Conservation (phyloP, 2,888 invertebrate genomes). For the Hirtodrosophila alboralis region DNA sequence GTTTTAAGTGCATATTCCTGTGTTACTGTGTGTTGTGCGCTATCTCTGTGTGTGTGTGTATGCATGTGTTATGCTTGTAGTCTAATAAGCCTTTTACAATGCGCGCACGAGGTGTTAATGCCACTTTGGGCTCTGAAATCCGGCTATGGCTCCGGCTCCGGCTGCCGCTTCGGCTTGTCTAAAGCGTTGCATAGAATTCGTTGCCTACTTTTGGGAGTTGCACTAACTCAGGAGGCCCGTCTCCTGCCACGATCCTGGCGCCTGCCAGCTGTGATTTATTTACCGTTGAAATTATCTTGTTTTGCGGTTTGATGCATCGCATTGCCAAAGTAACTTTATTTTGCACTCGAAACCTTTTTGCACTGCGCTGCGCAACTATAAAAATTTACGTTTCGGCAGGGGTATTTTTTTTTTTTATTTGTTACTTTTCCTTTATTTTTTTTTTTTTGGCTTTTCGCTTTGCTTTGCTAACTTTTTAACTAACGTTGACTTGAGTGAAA, state of each 20-base stretch:
- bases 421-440: slow-evolving; percentile 13
- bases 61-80: slow-evolving; percentile 22
- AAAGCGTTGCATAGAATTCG: slow-evolving; percentile 16
- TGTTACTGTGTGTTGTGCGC: slow-evolving; percentile 14
- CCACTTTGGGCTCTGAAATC: slow-evolving; percentile 26
- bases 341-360: slow-evolving; percentile 77
- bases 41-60: slow-evolving; percentile 5
- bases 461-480: slow-evolving; percentile 73
- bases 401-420: slow-evolving; percentile 18
- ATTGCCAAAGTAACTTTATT: slow-evolving; percentile 78
- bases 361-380: slow-evolving; percentile 60
- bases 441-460: slow-evolving; percentile 31
- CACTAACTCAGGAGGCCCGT: slow-evolving; percentile 23
- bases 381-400: slow-evolving; percentile 67
- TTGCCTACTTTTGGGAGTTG: slow-evolving; percentile 65
- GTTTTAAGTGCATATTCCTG: slow-evolving; percentile 4
- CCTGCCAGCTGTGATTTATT: slow-evolving; percentile 79
- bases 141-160: slow-evolving; percentile 33
- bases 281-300: slow-evolving; percentile 82
- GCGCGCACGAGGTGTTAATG: slow-evolving; percentile 66
- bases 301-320: slow-evolving; percentile 79
- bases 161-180: too few species aligned
- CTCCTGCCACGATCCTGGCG: slow-evolving; percentile 7
- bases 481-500: slow-evolving; percentile 77
- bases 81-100: slow-evolving; percentile 73